Conservation (phyloP, 2,888 invertebrate genomes). For the Tetragonisca angustula region DNA sequence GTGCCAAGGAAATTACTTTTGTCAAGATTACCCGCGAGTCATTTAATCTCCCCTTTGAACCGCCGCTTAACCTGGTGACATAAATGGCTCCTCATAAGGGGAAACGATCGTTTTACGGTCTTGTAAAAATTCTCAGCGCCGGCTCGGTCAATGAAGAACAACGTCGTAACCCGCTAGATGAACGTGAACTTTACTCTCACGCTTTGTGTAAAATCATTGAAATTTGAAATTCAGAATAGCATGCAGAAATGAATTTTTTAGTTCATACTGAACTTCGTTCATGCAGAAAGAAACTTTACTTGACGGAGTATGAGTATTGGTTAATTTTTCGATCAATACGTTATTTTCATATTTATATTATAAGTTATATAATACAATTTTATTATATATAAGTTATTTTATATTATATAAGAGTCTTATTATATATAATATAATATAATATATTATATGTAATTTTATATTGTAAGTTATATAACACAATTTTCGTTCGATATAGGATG, state of each 20-base stretch:
- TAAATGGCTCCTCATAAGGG: constrained; percentile 43
- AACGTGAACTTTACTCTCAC: neutral
- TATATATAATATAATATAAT: too few relatives aligned
- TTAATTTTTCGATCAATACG: too few relatives aligned
- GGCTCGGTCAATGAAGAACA: neutral
- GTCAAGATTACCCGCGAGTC: constrained; percentile 46
- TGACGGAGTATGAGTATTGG: too few relatives aligned
- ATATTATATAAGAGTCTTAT: too few relatives aligned
- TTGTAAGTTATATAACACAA: too few relatives aligned
- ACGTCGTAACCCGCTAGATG: neutral
- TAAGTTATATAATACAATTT: too few relatives aligned
- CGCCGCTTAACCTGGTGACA: constrained; percentile 39
- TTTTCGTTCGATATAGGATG: too few relatives aligned
- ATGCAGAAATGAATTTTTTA: neutral
- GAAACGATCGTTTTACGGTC: constrained; percentile 37
- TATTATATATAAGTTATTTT: too few relatives aligned
- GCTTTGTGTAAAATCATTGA: too few relatives aligned
- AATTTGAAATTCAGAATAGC: neutral
- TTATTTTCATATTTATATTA: too few relatives aligned
- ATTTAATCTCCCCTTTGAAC: constrained; percentile 42
- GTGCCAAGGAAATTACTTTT: constrained; percentile 43
- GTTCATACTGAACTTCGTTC: neutral
- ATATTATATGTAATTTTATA: too few relatives aligned
- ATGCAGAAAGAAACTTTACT: too few relatives aligned
- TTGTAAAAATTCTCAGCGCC: constrained; percentile 29